These are phyloP conservation scores for Deilephila porcellus DNA, from an alignment of 2,888 invertebrate genomes.

Conservation along the genomic window DNA sequence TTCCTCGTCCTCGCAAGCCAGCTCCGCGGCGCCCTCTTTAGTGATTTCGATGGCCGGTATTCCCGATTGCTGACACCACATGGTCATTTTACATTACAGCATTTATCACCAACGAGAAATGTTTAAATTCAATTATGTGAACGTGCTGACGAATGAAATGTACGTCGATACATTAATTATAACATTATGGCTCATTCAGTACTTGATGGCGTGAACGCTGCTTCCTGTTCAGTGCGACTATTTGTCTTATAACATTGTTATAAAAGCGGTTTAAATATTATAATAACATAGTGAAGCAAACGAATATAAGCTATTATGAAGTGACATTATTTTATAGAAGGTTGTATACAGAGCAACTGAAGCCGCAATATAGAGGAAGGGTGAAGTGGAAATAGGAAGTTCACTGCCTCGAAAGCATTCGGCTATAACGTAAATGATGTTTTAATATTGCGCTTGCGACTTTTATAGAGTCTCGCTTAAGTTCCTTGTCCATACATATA, in stretches of 20 bases:
- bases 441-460: slow-evolving; percentile 41
- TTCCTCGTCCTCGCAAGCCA: slow-evolving; percentile 88
- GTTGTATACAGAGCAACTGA: slow-evolving; percentile 61
- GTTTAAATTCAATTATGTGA: slow-evolving; percentile 64
- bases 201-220: slow-evolving; percentile 21
- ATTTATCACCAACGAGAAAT: slow-evolving; percentile 63
- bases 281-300: slow-evolving; percentile 43
- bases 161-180: slow-evolving; percentile 13
- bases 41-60: slow-evolving; percentile 90
- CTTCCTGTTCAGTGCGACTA: slow-evolving; percentile 39
- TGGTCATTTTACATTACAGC: slow-evolving; percentile 76
- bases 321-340: slow-evolving; percentile 44
- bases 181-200: slow-evolving; percentile 15
- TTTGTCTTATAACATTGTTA: slow-evolving; percentile 36
- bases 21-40: slow-evolving; percentile 89
- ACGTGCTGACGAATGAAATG: slow-evolving; percentile 63
- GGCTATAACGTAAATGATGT: slow-evolving; percentile 36
- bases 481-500: slow-evolving; percentile 35
- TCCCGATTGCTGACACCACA: slow-evolving; percentile 84
- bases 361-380: slow-evolving; percentile 65
- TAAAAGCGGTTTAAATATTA: slow-evolving; percentile 35
- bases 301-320: slow-evolving; percentile 48
- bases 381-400: slow-evolving; percentile 66
- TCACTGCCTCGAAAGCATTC: slow-evolving; percentile 68
- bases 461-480: slow-evolving; percentile 27